These are phyloP conservation scores for Huso huso DNA, from an alignment of 2,797 vertebrate species.

Conservation along the genomic window DNA sequence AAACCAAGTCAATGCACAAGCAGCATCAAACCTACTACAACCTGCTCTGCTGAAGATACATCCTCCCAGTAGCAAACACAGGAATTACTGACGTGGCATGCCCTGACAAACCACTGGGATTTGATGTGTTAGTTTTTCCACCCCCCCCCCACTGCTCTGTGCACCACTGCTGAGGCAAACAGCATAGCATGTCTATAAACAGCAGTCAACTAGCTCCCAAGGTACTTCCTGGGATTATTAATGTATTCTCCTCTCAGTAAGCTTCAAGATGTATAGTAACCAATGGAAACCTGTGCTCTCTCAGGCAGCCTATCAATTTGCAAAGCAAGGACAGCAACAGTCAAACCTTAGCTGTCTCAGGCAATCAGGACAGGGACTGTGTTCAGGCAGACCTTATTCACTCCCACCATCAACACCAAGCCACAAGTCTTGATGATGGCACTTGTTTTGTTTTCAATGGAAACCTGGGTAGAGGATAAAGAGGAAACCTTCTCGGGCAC, in stretches of 20 bases:
- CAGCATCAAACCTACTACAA: too few species aligned
- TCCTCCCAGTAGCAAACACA: too few species aligned
- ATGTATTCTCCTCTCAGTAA: background rate
- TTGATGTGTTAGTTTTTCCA: background rate
- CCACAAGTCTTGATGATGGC: too few species aligned
- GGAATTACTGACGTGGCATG: too few species aligned
- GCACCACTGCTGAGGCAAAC: conserved; percentile 14
- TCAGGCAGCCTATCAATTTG: conserved; percentile 1
- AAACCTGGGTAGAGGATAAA: too few species aligned
- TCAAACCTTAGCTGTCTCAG: background rate
- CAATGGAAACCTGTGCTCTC: background rate
- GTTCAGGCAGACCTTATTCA: too few species aligned
- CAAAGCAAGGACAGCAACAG: conserved; percentile 14
- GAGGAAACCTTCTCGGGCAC: too few species aligned
- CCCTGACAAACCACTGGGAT: background rate
- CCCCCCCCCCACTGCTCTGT: too few species aligned
- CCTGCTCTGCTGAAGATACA: too few species aligned
- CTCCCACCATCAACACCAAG: too few species aligned
- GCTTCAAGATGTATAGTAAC: background rate
- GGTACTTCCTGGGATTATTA: conserved; percentile 4
- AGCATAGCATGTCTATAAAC: conserved; percentile 14
- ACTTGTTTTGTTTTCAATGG: too few species aligned
- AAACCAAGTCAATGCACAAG: too few species aligned
- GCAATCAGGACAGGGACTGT: background rate
- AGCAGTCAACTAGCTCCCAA: background rate